Evolutionary conservation across 2,888 invertebrate genomes (phyloP).

Genomic region (Lumbricus terrestris): DNA sequence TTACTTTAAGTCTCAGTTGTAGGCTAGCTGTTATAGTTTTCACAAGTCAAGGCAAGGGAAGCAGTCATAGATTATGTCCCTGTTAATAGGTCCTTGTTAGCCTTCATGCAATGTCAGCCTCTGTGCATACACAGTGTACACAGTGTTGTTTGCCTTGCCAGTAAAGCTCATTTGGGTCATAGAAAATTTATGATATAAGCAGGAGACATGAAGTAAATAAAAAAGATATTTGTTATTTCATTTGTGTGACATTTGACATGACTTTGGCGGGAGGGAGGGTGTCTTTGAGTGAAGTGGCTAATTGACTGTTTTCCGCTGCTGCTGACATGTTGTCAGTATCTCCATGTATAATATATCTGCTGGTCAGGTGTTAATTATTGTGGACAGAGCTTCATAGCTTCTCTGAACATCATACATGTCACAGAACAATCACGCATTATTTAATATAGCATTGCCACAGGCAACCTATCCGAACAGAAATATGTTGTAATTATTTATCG

Average conservation of each 20-base stretch:
- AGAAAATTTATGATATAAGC: not conserved
- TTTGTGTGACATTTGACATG: not conserved
- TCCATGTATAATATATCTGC: too few species aligned
- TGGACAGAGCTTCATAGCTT: not conserved
- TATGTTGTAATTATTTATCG: too few species aligned
- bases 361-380: not conserved
- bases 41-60: not conserved
- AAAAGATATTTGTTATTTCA: not conserved
- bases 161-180: not conserved
- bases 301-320: not conserved
- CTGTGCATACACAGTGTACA: not conserved
- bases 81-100: not conserved
- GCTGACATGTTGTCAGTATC: not conserved
- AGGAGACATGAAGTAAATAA: not conserved
- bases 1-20: not conserved
- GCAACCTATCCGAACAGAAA: too few species aligned
- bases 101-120: not conserved
- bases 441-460: too few species aligned
- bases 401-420: not conserved
- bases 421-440: not conserved
- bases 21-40: not conserved
- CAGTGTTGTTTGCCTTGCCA: not conserved
- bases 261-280: not conserved
- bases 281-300: not conserved
- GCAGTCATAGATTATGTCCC: not conserved